Percentiles rank a stretch among this genome's conserved stretches.
Conservation (phyloP, 2,888 invertebrate species). For the Orthosia gothica region DNA sequence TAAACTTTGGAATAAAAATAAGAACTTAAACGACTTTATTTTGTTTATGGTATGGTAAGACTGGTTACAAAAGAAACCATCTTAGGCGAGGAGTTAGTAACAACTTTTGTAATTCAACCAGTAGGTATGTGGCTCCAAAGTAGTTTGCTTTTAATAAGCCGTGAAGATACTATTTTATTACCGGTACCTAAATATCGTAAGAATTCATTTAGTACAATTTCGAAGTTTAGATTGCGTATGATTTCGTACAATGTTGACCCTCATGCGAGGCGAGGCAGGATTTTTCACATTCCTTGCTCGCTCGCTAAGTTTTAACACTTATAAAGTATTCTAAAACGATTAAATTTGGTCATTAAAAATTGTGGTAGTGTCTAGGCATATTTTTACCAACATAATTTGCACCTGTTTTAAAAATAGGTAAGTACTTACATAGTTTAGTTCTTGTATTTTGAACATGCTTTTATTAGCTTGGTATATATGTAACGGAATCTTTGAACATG, state of each 20-base stretch:
- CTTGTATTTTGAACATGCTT: background rate
- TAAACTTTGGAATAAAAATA: conserved; percentile 27
- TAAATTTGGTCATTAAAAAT: background rate
- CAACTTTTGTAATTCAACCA: conserved; percentile 23
- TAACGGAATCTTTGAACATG: too few relatives aligned
- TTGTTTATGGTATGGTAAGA: conserved; percentile 13
- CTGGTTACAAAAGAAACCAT: conserved; percentile 32
- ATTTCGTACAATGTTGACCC: conserved; percentile 74
- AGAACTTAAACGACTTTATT: conserved; percentile 1
- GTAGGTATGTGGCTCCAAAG: conserved; percentile 6
- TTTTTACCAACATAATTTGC: background rate
- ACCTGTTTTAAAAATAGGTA: background rate
- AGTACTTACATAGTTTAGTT: too few relatives aligned
- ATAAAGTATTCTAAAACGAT: conserved; percentile 38
- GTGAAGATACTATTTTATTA: conserved; percentile 69
- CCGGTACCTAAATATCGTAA: conserved; percentile 73
- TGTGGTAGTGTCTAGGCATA: background rate
- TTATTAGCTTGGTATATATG: too few relatives aligned
- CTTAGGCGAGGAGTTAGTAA: background rate
- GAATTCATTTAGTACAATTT: conserved; percentile 71
- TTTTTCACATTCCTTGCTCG: conserved; percentile 62
- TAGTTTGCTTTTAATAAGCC: conserved; percentile 20
- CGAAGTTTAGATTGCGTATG: conserved; percentile 75
- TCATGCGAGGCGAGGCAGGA: conserved; percentile 65
- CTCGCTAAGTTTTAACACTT: conserved; percentile 52